Base-by-base conservation (phyloP, 2,888 invertebrate species). In the Syrphus vitripennis region DNA sequence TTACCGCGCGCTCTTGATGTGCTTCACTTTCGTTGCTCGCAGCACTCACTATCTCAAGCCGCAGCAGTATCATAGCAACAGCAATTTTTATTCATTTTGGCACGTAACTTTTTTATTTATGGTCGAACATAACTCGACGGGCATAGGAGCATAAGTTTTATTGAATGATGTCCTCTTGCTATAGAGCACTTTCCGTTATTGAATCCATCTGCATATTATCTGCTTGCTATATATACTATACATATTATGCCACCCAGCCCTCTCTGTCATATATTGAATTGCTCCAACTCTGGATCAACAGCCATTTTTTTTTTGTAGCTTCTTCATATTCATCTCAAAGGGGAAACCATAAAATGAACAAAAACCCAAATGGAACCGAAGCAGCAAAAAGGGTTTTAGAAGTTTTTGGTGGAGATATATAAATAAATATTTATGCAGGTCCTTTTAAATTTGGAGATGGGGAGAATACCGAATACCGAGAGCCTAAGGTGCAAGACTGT, bases 81-180 rank as follows among this genome's bases (percentile, higher is more conserved):
- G 74, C 70, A 77, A 79, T 84, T 87, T 88, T 86, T 87, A 88
- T 88, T 81, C 88, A 84, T 88, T 88, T 88, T 88, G 84, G 88
- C 87, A 88, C 88, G 88, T 88, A 88, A 87, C 88, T 83, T 88
- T n/a, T 87, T 87, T 88, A 88, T 88, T 87, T 88, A 88, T 88
- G 88, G 82, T 74, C 72, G 86, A 88, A 83, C 87, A 88, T 88
- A 88, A 88, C 88, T 87, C 88, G 83, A 84, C 88, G 87, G 87
- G 84, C 87, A 82, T 88, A 82, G 72, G 79, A 78, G 88, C 88
- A 88, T 88, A 88, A 88, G 88, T 88, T 88, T 88, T 88, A 88
- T 88, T 88, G 88, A 88, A 88, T 88, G 88, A 88, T 88, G 87
- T 87, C 83, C 87, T n/a, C n/a, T 83, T 83, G 83, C 87, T 71